Evolutionary conservation across 30 jellyfish, hydroid and myxozoan genomes (phyloP).

Genomic region (Aurelia sp.): DNA sequence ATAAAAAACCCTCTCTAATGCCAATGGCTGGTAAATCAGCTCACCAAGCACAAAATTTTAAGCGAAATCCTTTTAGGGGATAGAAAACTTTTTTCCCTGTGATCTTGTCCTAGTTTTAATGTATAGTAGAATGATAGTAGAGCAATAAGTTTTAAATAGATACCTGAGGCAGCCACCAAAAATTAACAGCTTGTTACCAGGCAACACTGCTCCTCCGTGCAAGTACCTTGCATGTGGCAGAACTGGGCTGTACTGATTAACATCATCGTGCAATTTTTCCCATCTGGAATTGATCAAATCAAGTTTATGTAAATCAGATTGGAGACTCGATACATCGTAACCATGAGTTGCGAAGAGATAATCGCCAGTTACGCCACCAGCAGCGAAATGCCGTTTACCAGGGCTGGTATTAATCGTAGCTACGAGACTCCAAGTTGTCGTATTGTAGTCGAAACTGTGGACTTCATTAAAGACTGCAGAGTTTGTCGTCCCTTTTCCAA

Average conservation of each 20-base stretch:
- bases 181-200: slow-evolving; percentile 43
- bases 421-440: slow-evolving; percentile 48
- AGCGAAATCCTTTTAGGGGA: no score
- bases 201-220: slow-evolving; percentile 46
- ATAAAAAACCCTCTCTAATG: no score
- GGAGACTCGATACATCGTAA: slow-evolving; percentile 35
- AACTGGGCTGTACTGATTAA: slow-evolving; percentile 60
- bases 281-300: slow-evolving; percentile 27
- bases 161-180: slow-evolving; percentile 83
- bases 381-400: slow-evolving; percentile 28
- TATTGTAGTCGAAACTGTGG: slow-evolving; percentile 44
- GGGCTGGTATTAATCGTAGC: slow-evolving; percentile 37
- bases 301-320: slow-evolving; percentile 42
- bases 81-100: no score
- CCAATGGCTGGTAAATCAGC: no score
- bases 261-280: slow-evolving; percentile 49
- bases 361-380: slow-evolving; percentile 54
- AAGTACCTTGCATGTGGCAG: slow-evolving; percentile 77
- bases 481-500: slow-evolving; percentile 36
- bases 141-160: no score
- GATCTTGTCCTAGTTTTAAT: no score
- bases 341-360: slow-evolving; percentile 67
- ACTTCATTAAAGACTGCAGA: slow-evolving; percentile 24
- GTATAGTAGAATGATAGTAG: no score
- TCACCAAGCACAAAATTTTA: no score